phyloP scores from a whole-genome alignment of 1,140 invertebrate genomes.

The Micrasema longulum region DNA sequence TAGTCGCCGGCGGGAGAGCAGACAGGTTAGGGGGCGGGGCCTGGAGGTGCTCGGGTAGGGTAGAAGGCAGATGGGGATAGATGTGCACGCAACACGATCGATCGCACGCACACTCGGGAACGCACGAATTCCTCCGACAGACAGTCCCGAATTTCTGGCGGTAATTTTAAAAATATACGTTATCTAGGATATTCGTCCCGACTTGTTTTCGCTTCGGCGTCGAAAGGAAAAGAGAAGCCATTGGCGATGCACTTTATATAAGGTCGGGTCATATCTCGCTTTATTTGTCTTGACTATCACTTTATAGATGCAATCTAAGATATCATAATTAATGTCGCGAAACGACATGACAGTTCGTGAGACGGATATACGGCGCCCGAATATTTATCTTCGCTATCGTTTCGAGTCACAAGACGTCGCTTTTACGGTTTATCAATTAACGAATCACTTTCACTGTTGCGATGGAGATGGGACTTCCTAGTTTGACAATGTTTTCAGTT shows the following conservation, averaged over 20 bases:
- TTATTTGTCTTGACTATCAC: constrained; percentile 15
- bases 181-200: not conserved
- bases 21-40: constrained; percentile 13
- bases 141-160: constrained; percentile 41
- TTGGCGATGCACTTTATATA: constrained; percentile 22
- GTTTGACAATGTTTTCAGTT: not conserved
- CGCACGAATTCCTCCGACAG: constrained; percentile 21
- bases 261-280: not conserved
- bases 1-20: constrained; percentile 39
- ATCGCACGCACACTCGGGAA: constrained; percentile 46
- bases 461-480: constrained; percentile 9
- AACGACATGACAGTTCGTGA: not conserved
- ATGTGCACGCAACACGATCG: constrained; percentile 50
- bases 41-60: not conserved
- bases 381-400: constrained; percentile 26
- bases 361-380: not conserved
- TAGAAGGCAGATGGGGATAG: constrained; percentile 24
- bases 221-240: not conserved
- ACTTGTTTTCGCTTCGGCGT: not conserved
- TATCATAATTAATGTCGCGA: constrained; percentile 14
- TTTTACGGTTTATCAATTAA: constrained; percentile 12
- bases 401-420: constrained; percentile 24
- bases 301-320: constrained; percentile 35
- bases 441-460: constrained; percentile 39
- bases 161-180: constrained; percentile 35